Base-by-base conservation (phyloP, 2,113 vertebrate species). In the Brachypodius melanocephalos region DNA sequence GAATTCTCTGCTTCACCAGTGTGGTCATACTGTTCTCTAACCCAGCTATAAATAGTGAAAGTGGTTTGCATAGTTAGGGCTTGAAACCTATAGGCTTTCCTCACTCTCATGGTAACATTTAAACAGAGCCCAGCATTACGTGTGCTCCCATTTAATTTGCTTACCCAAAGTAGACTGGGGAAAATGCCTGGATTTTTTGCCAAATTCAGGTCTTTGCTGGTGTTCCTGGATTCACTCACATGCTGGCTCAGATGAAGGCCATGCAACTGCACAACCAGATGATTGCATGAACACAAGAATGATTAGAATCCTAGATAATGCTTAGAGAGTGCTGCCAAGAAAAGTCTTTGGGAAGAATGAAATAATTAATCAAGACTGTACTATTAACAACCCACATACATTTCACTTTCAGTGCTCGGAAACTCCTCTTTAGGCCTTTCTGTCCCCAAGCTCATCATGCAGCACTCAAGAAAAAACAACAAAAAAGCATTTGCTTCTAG, bases 391-490 rank as follows among this genome's bases (percentile, higher is more conserved):
- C 19, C 6, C 76, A 63, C 19, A 67, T 73, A 24, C 55, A 83
- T 67, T 84, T 74, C 42, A 45, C 69, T 89, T 95, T 29, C 65
- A 36, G 31, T 38, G 24, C 38, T 90, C 54, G 79, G 42, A 85
- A 82, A 82, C 51, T 85, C 38, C 45, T 57, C 67, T 68, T 67
- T 57, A 68, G 58, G 71, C 82, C 94, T 88, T 90, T 89, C 66
- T 92, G 72, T 95, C 59, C 80, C 52, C 34, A 74, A 38, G 63
- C 57, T 91, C 17, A 3, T 95, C 95, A 85, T 21, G 49, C n/a
- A 95, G 15, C 93, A 91, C 90, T 94, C 69, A 74, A 8, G 6
- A 61, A 84, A 84, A 62, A 94, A 65, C 36, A 87, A 74, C 58
- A 68, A 61, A 77, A 81, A 55, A 43, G 3, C 28, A 71, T 59